Evolutionary conservation across 2,888 invertebrate species (phyloP).

Genomic region (Nycteola revayana): DNA sequence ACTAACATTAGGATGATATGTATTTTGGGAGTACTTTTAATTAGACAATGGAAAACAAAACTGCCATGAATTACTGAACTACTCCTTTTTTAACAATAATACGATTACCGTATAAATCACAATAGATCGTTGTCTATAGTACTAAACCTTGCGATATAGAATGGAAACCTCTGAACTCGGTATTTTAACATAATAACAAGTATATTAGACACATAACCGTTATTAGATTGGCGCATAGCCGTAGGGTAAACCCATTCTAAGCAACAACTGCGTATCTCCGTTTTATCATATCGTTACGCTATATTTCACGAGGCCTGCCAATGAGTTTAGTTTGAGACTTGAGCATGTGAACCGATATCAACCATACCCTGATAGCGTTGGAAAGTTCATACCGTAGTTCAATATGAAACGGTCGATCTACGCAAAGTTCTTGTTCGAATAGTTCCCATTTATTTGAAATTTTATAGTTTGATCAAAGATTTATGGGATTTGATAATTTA

Average conservation of each 20-base stretch:
- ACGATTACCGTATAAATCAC: no score
- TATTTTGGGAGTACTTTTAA: no score
- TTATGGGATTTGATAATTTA: not conserved
- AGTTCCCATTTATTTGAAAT: constrained; percentile 10
- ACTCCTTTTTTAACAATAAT: no score
- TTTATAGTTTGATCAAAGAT: constrained; percentile 4
- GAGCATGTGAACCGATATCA: constrained; percentile 56
- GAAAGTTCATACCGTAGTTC: constrained; percentile 39
- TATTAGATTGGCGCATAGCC: constrained; percentile 27
- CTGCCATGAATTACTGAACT: no score
- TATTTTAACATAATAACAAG: no score
- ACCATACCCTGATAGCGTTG: constrained; percentile 52
- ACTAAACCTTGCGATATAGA: no score
- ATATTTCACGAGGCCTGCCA: constrained; percentile 52
- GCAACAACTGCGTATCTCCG: constrained; percentile 69
- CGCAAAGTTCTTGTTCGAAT: constrained; percentile 24
- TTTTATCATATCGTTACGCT: constrained; percentile 50
- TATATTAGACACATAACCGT: no score
- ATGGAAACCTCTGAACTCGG: no score
- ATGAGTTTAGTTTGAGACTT: constrained; percentile 63
- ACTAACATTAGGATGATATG: no score
- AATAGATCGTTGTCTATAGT: no score
- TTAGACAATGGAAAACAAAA: no score
- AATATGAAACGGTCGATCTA: constrained; percentile 36
- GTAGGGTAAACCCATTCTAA: constrained; percentile 61